Evolutionary conservation across 2,888 invertebrate species (phyloP).

Genomic region (Copidosoma aretas): DNA sequence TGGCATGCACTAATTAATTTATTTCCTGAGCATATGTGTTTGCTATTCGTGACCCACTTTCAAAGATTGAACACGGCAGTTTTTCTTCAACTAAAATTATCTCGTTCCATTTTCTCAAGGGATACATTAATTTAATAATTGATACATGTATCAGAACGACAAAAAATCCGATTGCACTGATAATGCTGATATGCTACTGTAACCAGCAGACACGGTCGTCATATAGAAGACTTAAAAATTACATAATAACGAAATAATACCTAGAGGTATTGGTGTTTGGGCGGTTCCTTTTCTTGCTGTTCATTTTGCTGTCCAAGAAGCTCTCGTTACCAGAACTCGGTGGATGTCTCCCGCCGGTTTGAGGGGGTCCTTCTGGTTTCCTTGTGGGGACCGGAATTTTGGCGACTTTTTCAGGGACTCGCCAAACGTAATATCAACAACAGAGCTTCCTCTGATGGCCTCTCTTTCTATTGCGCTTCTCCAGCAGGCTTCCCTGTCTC

Average conservation of each 20-base stretch:
- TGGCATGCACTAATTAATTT: too few species aligned
- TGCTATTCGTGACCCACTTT: too few species aligned
- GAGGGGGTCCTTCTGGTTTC: conserved; percentile 80
- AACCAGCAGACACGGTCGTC: too few species aligned
- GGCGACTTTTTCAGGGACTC: conserved; percentile 62
- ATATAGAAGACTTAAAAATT: not conserved
- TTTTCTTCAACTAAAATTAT: too few species aligned
- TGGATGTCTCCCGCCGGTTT: conserved; percentile 67
- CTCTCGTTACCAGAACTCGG: conserved; percentile 56
- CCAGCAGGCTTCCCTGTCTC: too few species aligned
- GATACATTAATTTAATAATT: too few species aligned
- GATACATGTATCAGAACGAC: too few species aligned
- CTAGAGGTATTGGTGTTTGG: conserved; percentile 74
- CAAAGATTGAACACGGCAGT: too few species aligned
- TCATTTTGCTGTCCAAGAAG: conserved; percentile 70
- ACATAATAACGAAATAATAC: conserved; percentile 59
- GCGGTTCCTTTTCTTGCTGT: conserved; percentile 85
- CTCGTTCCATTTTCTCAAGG: too few species aligned
- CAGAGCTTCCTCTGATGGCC: conserved; percentile 24
- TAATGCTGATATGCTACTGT: too few species aligned
- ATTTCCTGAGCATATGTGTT: too few species aligned
- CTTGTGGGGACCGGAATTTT: conserved; percentile 88
- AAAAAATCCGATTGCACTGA: too few species aligned
- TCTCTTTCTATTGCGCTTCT: conserved; percentile 12
- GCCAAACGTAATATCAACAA: conserved; percentile 36